Conservation (phyloP, 2,888 invertebrate species). For the Muschampia plurimacula region DNA sequence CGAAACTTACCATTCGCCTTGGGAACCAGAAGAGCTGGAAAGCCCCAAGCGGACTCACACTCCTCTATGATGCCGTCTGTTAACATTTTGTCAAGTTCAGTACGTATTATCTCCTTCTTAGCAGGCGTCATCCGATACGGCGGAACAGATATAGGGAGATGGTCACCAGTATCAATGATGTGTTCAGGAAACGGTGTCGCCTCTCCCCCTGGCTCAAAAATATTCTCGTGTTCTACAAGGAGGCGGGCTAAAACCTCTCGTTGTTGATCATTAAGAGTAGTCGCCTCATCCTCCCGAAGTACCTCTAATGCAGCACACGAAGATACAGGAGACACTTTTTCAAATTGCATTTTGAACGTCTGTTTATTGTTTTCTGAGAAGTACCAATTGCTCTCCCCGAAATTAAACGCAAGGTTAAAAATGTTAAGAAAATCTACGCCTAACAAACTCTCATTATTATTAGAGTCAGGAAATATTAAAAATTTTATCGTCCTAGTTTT, state of each 20-base stretch:
- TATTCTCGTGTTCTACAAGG: background rate
- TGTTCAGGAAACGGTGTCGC: conserved; percentile 17
- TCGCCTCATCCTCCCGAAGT: conserved; percentile 6
- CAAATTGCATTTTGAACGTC: background rate
- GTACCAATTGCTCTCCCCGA: background rate
- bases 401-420: conserved; percentile 4
- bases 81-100: conserved; percentile 1
- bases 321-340: background rate
- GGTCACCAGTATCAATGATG: background rate
- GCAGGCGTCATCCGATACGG: background rate
- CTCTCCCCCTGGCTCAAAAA: conserved; percentile 16
- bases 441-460: conserved; percentile 16
- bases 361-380: background rate
- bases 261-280: background rate
- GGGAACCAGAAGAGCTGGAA: conserved; percentile 40
- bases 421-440: conserved; percentile 19
- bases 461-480: conserved; percentile 19
- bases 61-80: conserved; percentile 53
- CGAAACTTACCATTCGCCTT: conserved; percentile 36
- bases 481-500: background rate
- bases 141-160: conserved; percentile 1
- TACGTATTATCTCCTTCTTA: background rate
- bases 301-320: conserved; percentile 3
- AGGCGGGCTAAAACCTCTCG: background rate
- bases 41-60: conserved; percentile 45